These are phyloP conservation scores for Boulengeromyrus knoepffleri DNA, from an alignment of 2,113 vertebrate genomes.

Conservation along the genomic window DNA sequence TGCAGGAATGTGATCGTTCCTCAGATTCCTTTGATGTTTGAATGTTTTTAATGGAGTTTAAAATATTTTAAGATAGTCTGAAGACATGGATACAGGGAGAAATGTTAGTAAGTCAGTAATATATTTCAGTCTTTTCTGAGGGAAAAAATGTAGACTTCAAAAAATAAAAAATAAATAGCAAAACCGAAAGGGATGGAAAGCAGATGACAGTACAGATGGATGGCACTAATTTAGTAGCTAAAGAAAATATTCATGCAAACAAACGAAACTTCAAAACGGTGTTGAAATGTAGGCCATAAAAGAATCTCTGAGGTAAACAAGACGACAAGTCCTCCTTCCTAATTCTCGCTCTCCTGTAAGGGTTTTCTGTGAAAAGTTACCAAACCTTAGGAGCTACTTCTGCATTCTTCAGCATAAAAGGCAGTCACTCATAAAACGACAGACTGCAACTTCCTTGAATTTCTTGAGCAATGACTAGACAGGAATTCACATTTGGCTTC, in stretches of 20 bases:
- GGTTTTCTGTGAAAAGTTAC: background rate
- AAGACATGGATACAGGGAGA: background rate
- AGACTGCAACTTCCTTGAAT: background rate
- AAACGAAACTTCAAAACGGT: background rate
- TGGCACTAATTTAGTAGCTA: background rate
- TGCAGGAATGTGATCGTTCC: background rate
- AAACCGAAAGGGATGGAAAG: background rate
- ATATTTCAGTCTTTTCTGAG: background rate
- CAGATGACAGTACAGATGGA: background rate
- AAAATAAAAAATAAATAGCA: background rate
- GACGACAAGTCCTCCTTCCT: background rate
- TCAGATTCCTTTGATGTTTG: background rate
- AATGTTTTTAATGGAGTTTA: background rate
- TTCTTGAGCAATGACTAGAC: background rate
- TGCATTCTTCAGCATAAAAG: background rate
- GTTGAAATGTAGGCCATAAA: background rate
- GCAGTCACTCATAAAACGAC: background rate
- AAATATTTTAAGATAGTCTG: background rate
- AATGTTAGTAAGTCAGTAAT: background rate
- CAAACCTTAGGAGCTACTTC: background rate
- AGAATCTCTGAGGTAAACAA: background rate
- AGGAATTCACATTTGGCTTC: background rate
- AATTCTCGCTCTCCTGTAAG: background rate
- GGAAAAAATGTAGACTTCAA: background rate
- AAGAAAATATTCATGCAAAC: background rate